phyloP scores from a whole-genome alignment of 2,113 vertebrate genomes.

The Myrmecophaga tridactyla region DNA sequence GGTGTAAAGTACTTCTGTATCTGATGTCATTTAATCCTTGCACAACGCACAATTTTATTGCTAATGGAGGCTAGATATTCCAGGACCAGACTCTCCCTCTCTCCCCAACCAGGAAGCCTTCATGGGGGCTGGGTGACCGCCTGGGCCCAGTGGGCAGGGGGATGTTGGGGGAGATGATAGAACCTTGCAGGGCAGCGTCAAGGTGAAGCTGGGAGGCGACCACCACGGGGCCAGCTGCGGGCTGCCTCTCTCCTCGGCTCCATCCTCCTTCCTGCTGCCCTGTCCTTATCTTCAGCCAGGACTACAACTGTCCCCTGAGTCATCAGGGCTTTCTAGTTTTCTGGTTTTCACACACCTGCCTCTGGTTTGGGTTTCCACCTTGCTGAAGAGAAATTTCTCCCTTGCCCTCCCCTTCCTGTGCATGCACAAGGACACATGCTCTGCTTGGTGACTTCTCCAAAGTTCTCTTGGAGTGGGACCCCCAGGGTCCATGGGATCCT shows the following conservation, averaged over 20 bases:
- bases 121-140: not conserved
- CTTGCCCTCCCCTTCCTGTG: not conserved
- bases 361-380: not conserved
- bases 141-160: not conserved
- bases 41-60: not conserved
- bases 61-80: not conserved
- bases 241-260: not conserved
- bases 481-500: not conserved
- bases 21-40: not conserved
- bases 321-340: slow-evolving; percentile 2
- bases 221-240: too few relatives aligned
- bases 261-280: not conserved
- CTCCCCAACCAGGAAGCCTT: not conserved
- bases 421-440: not conserved
- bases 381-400: not conserved
- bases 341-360: not conserved
- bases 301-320: not conserved
- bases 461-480: not conserved
- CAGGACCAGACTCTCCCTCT: not conserved
- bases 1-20: not conserved
- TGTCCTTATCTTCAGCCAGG: not conserved
- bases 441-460: not conserved
- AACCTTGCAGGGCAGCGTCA: not conserved
- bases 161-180: not conserved
- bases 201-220: too few relatives aligned